phyloP scores from a whole-genome alignment of 1,140 invertebrate genomes.

The Ips nitidus region DNA sequence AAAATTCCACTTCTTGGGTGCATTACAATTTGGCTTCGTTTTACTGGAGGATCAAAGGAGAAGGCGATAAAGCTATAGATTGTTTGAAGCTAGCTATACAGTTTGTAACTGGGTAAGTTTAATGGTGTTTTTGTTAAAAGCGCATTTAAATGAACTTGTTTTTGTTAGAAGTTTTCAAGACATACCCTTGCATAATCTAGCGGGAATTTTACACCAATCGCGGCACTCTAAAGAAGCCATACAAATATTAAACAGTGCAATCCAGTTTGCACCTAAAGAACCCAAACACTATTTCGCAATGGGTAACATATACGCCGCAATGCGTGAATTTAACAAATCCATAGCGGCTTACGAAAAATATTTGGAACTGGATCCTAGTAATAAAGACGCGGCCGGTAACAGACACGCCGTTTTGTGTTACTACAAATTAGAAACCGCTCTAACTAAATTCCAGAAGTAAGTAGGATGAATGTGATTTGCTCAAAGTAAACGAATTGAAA shows the following conservation, averaged over 20 bases:
- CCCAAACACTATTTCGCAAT: slow-evolving; percentile 76
- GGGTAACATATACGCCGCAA: slow-evolving; percentile 73
- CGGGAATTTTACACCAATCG: slow-evolving; percentile 77
- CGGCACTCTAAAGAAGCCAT: slow-evolving; percentile 75
- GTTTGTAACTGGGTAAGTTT: slow-evolving; percentile 70
- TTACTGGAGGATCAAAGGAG: slow-evolving; percentile 81
- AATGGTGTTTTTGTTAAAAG: neutral
- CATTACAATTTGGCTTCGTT: slow-evolving; percentile 82
- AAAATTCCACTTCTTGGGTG: slow-evolving; percentile 80
- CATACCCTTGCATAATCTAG: slow-evolving; percentile 77
- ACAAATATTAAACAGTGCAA: slow-evolving; percentile 74
- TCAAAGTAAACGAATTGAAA: slow-evolving; percentile 21
- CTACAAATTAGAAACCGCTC: slow-evolving; percentile 64
- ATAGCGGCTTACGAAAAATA: slow-evolving; percentile 70
- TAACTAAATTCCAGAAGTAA: slow-evolving; percentile 63
- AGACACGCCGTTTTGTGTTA: slow-evolving; percentile 72
- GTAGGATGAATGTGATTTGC: slow-evolving; percentile 38
- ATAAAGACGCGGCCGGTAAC: slow-evolving; percentile 58
- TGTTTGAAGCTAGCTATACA: slow-evolving; percentile 78
- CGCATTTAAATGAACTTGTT: slow-evolving; percentile 12
- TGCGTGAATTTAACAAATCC: slow-evolving; percentile 66
- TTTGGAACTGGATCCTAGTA: slow-evolving; percentile 59
- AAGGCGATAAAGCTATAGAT: slow-evolving; percentile 76
- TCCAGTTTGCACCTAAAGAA: slow-evolving; percentile 73
- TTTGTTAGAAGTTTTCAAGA: slow-evolving; percentile 68